Base-by-base conservation (phyloP, 2,113 vertebrate species). In the Phaethornis superciliosus region DNA sequence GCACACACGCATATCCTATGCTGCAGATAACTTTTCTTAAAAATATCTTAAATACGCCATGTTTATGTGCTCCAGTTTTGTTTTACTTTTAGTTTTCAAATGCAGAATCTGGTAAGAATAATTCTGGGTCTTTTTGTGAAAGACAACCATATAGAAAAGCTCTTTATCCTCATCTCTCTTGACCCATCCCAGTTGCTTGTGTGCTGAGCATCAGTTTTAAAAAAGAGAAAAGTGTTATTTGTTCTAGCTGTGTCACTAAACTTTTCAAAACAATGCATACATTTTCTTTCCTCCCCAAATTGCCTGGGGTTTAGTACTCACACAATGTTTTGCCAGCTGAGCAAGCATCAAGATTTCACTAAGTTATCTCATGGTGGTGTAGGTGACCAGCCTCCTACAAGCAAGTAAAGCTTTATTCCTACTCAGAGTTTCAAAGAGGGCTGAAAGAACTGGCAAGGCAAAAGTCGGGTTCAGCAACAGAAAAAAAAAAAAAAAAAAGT, bases 1-100 rank as follows among this genome's bases (percentile, higher is more conserved):
- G 32, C 4, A 15, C 0, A 1, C 35, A 71, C 5, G 11, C 0
- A 1, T 42, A 55, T 81, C 32, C 55, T 60, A 18, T n/a, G 15
- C 28, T 63, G 33, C 54, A 62, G 24, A 40, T 49, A 4, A 56
- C 19, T 9, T 85, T 65, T 37, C 33, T 28, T 3, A 49, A 52
- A 82, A 85, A 1, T 20, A 90, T 24, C 28, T 56, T 59, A 33
- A 62, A 40, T 33, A 46, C 2, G 12, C 5, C 5, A 4, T 16
- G 12, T 7, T 62, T 6, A 4, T 2, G 1, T 11, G 30, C 15
- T 60, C 17, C 9, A 30, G 15, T 49, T 81, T 46, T 81, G 30
- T 28, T 56, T 69, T 91, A 27, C 12, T 78, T 93, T 92, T 63
- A 27, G 20, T 15, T 56, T 79, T 84, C 21, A 49, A 81, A 22